phyloP scores from a whole-genome alignment of 2,113 vertebrate genomes.

The Triplophysa rosa region DNA sequence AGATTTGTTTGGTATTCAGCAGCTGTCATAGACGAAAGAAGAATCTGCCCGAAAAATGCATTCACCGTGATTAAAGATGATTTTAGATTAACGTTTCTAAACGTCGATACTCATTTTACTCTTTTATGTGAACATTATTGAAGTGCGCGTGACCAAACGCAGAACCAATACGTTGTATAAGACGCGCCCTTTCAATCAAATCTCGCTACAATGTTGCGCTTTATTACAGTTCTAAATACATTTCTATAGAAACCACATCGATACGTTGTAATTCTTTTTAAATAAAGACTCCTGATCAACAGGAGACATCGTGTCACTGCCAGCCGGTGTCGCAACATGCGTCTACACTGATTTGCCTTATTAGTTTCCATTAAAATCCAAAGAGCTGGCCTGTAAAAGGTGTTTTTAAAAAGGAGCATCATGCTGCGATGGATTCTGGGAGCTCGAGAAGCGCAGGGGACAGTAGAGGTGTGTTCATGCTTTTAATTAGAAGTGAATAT shows the following conservation, averaged over 20 bases:
- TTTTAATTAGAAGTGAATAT: no score
- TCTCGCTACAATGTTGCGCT: background rate
- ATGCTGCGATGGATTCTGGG: conserved; percentile 95
- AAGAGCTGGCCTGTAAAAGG: background rate
- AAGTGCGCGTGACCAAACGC: background rate
- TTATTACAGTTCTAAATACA: background rate
- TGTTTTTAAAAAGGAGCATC: background rate
- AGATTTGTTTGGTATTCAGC: conserved; percentile 52
- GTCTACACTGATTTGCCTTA: background rate
- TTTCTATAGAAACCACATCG: background rate
- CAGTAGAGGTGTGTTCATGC: conserved; percentile 78
- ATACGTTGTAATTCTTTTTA: background rate
- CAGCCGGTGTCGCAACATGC: conserved; percentile 4
- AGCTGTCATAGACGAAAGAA: background rate
- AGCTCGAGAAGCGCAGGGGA: conserved; percentile 83
- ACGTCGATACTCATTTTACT: background rate
- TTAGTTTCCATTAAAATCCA: background rate
- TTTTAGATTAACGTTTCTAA: background rate
- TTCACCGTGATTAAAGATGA: background rate
- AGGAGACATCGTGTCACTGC: background rate
- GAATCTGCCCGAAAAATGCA: background rate
- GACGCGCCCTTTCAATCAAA: conserved; percentile 1
- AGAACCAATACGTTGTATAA: conserved; percentile 5
- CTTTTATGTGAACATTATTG: background rate
- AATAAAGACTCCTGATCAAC: background rate